Conservation (phyloP, 1,140 invertebrate genomes). For the Papilio glaucus region DNA sequence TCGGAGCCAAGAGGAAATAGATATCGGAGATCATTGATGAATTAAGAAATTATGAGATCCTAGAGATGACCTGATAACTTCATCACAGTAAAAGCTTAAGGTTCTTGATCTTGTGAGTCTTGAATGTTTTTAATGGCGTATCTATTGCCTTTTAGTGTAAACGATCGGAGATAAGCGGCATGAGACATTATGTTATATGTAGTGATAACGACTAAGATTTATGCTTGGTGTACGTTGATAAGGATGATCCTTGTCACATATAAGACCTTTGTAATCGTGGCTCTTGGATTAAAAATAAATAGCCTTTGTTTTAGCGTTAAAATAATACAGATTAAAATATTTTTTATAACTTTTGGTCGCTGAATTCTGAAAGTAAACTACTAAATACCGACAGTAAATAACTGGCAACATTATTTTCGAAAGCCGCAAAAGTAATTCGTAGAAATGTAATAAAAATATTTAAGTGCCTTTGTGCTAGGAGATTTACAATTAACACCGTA, state of each 20-base stretch:
- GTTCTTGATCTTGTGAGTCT: too few relatives aligned
- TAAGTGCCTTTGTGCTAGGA: neutral
- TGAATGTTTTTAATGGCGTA: too few relatives aligned
- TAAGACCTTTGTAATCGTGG: neutral
- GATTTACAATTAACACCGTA: neutral
- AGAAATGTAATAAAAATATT: neutral
- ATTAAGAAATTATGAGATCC: too few relatives aligned
- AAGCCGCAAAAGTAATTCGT: neutral
- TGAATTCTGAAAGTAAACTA: neutral
- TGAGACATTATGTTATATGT: neutral
- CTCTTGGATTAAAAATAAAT: neutral
- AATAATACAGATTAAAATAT: neutral
- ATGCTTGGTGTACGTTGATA: neutral
- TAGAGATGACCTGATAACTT: too few relatives aligned
- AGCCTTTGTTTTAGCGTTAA: neutral
- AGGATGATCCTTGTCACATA: neutral
- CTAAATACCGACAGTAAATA: neutral
- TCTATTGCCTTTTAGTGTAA: too few relatives aligned
- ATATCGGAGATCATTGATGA: too few relatives aligned
- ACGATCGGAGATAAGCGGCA: neutral
- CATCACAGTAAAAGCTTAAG: too few relatives aligned
- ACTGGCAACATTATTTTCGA: neutral
- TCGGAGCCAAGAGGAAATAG: too few relatives aligned
- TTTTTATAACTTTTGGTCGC: neutral
- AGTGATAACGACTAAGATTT: neutral